A percentile compares a stretch with the other conserved stretches of the same genome.
phyloP scores from a whole-genome alignment of 2,113 vertebrate species.

The Callochromis pleurospilus region DNA sequence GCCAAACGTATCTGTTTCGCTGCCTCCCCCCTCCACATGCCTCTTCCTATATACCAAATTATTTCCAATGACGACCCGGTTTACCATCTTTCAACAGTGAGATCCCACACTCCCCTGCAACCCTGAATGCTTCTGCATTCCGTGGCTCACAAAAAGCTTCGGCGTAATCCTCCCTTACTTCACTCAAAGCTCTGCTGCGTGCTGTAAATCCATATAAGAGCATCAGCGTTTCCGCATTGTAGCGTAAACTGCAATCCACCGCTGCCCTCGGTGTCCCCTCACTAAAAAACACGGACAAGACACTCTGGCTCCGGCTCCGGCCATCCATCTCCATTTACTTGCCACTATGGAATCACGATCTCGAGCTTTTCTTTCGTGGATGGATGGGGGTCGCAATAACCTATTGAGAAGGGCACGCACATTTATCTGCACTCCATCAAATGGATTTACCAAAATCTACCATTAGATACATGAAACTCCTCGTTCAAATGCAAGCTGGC shows the following conservation, averaged over 20 bases:
- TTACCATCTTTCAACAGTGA: neutral
- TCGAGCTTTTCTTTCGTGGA: neutral
- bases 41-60: neutral
- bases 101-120: neutral
- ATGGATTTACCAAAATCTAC: neutral
- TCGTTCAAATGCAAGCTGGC: neutral
- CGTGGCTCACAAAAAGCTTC: constrained; percentile 24
- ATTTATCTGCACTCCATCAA: neutral
- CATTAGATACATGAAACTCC: neutral
- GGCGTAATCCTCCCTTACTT: constrained; percentile 27
- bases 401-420: neutral
- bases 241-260: constrained; percentile 30
- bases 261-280: constrained; percentile 4
- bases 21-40: neutral
- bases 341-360: neutral
- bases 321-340: constrained; percentile 6
- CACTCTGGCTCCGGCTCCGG: neutral
- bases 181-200: constrained; percentile 19
- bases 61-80: neutral
- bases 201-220: constrained; percentile 48
- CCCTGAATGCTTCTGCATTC: constrained; percentile 35
- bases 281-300: constrained; percentile 15
- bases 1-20: neutral
- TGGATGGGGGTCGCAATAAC: neutral
- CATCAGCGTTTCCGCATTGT: constrained; percentile 6